These are phyloP conservation scores for Hyperoodon ampullatus DNA, from an alignment of 2,113 vertebrate species.

Conservation along the genomic window DNA sequence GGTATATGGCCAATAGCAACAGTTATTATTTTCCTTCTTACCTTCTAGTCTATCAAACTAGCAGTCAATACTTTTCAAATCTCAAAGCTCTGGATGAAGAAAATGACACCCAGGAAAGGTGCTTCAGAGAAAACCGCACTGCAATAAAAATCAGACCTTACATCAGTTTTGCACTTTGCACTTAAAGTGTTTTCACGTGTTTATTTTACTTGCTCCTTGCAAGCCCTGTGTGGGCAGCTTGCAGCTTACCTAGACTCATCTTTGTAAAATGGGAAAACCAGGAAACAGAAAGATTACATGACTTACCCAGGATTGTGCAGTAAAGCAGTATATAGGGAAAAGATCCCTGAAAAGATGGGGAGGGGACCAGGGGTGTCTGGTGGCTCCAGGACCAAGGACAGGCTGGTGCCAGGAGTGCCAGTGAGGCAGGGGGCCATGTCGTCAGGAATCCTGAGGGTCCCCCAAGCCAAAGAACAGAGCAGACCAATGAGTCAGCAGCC, in stretches of 20 bases:
- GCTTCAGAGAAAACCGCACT: not conserved
- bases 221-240: not conserved
- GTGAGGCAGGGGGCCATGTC: not conserved
- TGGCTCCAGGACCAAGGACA: not conserved
- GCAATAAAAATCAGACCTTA: not conserved
- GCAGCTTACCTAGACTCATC: not conserved
- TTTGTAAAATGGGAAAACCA: constrained; percentile 7
- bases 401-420: not conserved
- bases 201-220: not conserved
- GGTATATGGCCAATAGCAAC: not conserved
- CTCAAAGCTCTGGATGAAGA: not conserved
- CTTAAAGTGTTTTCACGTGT: not conserved
- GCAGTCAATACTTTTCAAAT: not conserved
- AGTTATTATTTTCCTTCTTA: not conserved
- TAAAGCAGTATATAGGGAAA: not conserved
- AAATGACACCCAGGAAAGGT: not conserved
- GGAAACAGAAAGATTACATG: constrained; percentile 55
- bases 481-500: not conserved
- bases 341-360: not conserved
- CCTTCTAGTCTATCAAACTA: not conserved
- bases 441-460: not conserved
- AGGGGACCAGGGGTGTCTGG: not conserved
- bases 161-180: not conserved
- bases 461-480: not conserved
- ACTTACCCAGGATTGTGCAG: constrained; percentile 30